Conservation (phyloP, 1,140 invertebrate genomes). For the Drosophila parvula region DNA sequence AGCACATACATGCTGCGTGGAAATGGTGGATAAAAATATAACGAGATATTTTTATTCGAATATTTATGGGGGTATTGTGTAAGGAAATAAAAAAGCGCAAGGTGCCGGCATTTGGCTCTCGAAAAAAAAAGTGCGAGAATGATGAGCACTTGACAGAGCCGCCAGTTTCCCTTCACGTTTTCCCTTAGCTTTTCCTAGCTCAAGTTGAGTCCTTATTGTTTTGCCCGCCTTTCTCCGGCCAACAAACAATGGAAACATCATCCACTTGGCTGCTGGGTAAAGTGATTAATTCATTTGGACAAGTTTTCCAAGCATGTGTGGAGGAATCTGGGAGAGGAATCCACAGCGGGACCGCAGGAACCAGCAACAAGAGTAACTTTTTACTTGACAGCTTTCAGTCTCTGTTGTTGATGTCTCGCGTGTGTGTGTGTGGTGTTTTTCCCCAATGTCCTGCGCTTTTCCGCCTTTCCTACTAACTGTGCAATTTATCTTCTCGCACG, state of each 20-base stretch:
- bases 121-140: slow-evolving; percentile 30
- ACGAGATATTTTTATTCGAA: slow-evolving; percentile 50
- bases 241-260: slow-evolving; percentile 69
- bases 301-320: slow-evolving; percentile 64
- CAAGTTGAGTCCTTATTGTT: slow-evolving; percentile 31
- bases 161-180: slow-evolving; percentile 26
- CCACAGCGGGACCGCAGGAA: slow-evolving; percentile 20
- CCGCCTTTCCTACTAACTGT: slow-evolving; percentile 29
- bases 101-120: slow-evolving; percentile 35
- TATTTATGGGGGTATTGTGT: slow-evolving; percentile 61
- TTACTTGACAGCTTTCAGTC: slow-evolving; percentile 55
- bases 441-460: slow-evolving; percentile 18
- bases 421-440: slow-evolving; percentile 12
- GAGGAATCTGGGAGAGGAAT: slow-evolving; percentile 26
- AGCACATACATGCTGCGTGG: slow-evolving; percentile 15
- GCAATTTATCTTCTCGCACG: slow-evolving; percentile 49
- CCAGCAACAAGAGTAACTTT: slow-evolving; percentile 37
- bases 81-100: slow-evolving; percentile 52
- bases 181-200: slow-evolving; percentile 5
- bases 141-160: slow-evolving; percentile 60
- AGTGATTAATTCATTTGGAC: slow-evolving; percentile 82
- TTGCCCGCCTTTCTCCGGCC: slow-evolving; percentile 22
- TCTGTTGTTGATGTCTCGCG: slow-evolving; percentile 49
- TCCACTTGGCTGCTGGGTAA: slow-evolving; percentile 68
- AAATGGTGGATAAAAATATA: slow-evolving; percentile 45